Evolutionary conservation across 2,888 invertebrate species (phyloP), one percentile per base, ranked within the genome.

Genomic region (Orthosia incerta): DNA sequence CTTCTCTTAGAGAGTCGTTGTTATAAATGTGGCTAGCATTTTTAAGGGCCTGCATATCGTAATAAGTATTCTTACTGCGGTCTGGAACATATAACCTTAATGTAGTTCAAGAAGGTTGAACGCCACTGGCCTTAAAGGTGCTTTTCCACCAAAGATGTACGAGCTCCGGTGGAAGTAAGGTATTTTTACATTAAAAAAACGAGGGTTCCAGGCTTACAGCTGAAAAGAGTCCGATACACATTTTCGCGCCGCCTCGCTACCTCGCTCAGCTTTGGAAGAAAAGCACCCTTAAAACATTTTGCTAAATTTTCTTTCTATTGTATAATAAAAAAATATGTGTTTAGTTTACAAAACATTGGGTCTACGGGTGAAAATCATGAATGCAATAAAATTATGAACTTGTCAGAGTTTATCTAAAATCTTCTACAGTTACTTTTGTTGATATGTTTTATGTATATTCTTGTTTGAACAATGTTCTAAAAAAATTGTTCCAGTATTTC

Each of bases 1-100:
- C 63, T 64, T 79, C 63, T 63, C 71, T 71, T 79, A 63, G 71
- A 75, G 76, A 78, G 48, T 50, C 20, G 71, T 39, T 71, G 59
- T 71, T 71, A 53, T 51, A 51, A 62, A 51, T 63, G 71, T 63
- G 79, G 79, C 31, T 71, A 71, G 72, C 61, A 71, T 71, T 78
- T 57, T 16, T 57, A 59, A 55, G 20, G 71, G 39, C 31, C 62
- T 71, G 76, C 71, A 76, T 76, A 59, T 70, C 71, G 56, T 71
- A 23, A 60, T 16, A 61, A 62, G n/a, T 60, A 60, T 63, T 45
- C 18, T 13, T 5, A 26, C 39, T 48, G 59, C 59, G 53, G 48
- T 20, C 53, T 55, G 15, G 11, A 45, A 23, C 59, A 48, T 71
- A 55, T 55, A 55, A 48, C 55, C 71, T 60, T 20, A 16, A 39